These are phyloP conservation scores for Drosophila kuntzei DNA, from an alignment of 2,888 invertebrate genomes.

Conservation along the genomic window DNA sequence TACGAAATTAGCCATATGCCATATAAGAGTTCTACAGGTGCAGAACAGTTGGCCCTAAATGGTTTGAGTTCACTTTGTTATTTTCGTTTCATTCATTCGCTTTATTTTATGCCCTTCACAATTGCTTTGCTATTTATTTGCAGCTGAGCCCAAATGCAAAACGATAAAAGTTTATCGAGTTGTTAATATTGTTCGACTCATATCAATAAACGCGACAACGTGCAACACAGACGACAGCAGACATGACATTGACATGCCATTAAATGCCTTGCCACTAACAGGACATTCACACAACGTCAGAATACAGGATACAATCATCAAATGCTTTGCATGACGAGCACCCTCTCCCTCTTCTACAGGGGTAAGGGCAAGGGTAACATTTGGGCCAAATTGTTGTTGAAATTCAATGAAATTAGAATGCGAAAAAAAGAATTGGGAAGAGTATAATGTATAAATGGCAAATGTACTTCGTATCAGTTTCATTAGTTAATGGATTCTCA, in stretches of 20 bases:
- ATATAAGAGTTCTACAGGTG: slow-evolving; percentile 57
- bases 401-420: slow-evolving; percentile 79
- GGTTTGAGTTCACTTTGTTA: slow-evolving; percentile 2
- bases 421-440: slow-evolving; percentile 37
- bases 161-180: slow-evolving; percentile 80
- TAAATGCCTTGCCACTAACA: slow-evolving; percentile 56
- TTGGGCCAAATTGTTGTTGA: slow-evolving; percentile 69
- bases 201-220: slow-evolving; percentile 68
- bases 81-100: slow-evolving; percentile 20
- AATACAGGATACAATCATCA: slow-evolving; percentile 45
- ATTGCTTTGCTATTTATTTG: slow-evolving; percentile 69
- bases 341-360: background rate
- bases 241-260: slow-evolving; percentile 67
- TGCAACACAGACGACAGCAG: slow-evolving; percentile 9
- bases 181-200: slow-evolving; percentile 68
- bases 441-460: slow-evolving; percentile 36
- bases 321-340: slow-evolving; percentile 52
- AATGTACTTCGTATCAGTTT: slow-evolving; percentile 38
- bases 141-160: slow-evolving; percentile 65
- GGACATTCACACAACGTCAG: slow-evolving; percentile 32
- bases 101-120: slow-evolving; percentile 48
- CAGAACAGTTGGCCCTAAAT: slow-evolving; percentile 36
- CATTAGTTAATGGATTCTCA: slow-evolving; percentile 73
- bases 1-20: slow-evolving; percentile 73
- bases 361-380: slow-evolving; percentile 48